Conservation (phyloP, 2,113 vertebrate species). For the Scomber japonicus region DNA sequence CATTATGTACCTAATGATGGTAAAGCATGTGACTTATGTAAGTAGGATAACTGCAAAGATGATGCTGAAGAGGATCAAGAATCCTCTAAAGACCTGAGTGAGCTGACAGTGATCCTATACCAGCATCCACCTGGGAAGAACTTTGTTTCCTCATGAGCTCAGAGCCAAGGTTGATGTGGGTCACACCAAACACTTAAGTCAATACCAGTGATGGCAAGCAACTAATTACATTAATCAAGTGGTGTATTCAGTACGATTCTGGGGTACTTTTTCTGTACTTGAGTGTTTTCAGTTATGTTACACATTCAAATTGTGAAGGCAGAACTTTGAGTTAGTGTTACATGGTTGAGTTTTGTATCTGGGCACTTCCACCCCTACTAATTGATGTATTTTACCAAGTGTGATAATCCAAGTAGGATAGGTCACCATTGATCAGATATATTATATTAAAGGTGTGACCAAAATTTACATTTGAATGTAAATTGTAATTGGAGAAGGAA, state of each 20-base stretch:
- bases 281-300: no score
- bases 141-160: neutral
- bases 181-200: neutral
- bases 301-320: no score
- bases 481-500: neutral
- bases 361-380: no score
- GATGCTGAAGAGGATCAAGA: constrained; percentile 52
- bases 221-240: neutral
- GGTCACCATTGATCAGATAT: neutral
- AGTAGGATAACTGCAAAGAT: constrained; percentile 47
- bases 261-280: neutral
- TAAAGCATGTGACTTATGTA: constrained; percentile 22
- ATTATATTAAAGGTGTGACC: neutral
- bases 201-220: neutral
- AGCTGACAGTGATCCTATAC: neutral
- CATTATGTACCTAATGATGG: constrained; percentile 4
- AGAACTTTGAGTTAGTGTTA: no score
- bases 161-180: neutral
- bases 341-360: neutral
- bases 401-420: neutral
- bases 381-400: neutral
- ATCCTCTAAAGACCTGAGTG: constrained; percentile 19
- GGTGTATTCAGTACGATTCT: neutral
- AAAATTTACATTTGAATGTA: neutral
- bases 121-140: neutral